Evolutionary conservation across 2,888 invertebrate species (phyloP).

Genomic region (Dasypolia templi): DNA sequence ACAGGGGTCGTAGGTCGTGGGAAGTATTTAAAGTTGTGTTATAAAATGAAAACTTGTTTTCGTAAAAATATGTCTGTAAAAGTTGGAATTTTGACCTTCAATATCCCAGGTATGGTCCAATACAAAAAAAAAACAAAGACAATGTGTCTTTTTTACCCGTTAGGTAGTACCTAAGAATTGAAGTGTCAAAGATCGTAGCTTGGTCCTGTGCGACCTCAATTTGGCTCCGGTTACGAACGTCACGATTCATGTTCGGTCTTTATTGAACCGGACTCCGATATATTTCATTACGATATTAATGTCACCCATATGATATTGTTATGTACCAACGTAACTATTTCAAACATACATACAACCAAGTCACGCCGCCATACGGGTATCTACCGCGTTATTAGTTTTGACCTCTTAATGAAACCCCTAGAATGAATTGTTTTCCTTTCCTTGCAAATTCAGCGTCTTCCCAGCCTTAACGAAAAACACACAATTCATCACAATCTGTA

Average conservation of each 20-base stretch:
- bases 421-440: not conserved
- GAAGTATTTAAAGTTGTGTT: no score
- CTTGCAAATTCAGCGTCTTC: not conserved
- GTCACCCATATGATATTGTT: slow-evolving; percentile 12
- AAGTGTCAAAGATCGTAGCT: slow-evolving; percentile 1
- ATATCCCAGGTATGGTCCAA: no score
- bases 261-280: slow-evolving; percentile 36
- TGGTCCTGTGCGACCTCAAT: slow-evolving; percentile 10
- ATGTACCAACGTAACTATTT: slow-evolving; percentile 14
- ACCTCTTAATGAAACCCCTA: not conserved
- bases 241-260: slow-evolving; percentile 13
- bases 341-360: not conserved
- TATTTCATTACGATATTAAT: slow-evolving; percentile 32
- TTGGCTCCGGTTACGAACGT: slow-evolving; percentile 25
- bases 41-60: no score
- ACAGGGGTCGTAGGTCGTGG: no score
- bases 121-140: no score
- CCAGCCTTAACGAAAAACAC: no score
- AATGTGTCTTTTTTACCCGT: no score
- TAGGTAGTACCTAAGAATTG: not conserved
- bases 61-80: no score
- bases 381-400: not conserved
- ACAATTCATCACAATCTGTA: no score
- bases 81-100: no score
- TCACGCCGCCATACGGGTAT: not conserved